Percentiles rank a stretch among this genome's conserved stretches.
These are phyloP conservation scores for Hemibagrus guttatus DNA, from an alignment of 2,797 vertebrate species.

Conservation along the genomic window DNA sequence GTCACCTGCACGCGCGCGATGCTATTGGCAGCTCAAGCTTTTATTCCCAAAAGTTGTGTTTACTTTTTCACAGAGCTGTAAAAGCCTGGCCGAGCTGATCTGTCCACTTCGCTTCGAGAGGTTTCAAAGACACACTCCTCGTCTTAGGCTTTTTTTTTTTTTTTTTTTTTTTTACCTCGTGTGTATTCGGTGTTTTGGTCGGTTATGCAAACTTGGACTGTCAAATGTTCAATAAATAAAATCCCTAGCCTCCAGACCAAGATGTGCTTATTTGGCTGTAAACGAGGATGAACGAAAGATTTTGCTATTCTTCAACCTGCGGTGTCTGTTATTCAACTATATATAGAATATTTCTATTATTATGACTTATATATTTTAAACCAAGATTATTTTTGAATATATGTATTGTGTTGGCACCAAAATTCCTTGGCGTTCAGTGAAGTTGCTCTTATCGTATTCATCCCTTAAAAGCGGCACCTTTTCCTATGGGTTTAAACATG, in stretches of 20 bases:
- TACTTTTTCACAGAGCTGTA: constrained; percentile 38
- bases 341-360: not conserved
- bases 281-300: not conserved
- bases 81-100: constrained; percentile 24
- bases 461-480: not conserved
- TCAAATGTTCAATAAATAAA: not conserved
- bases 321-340: not conserved
- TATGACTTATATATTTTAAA: not conserved
- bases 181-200: not conserved
- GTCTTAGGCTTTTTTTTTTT: not conserved
- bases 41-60: constrained; percentile 56
- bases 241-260: not conserved
- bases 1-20: constrained; percentile 54
- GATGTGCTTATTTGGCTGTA: not conserved
- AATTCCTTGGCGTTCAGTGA: not conserved
- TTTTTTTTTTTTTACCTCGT: not conserved
- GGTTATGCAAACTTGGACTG: not conserved
- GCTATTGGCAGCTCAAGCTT: constrained; percentile 56
- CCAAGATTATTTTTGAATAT: not conserved
- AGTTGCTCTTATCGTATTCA: not conserved
- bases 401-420: not conserved
- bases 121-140: constrained; percentile 21
- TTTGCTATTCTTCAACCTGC: not conserved
- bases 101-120: constrained; percentile 10
- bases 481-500: not conserved